Base-by-base conservation (phyloP, 2,888 invertebrate species). In the Troides oblongomaculatus region DNA sequence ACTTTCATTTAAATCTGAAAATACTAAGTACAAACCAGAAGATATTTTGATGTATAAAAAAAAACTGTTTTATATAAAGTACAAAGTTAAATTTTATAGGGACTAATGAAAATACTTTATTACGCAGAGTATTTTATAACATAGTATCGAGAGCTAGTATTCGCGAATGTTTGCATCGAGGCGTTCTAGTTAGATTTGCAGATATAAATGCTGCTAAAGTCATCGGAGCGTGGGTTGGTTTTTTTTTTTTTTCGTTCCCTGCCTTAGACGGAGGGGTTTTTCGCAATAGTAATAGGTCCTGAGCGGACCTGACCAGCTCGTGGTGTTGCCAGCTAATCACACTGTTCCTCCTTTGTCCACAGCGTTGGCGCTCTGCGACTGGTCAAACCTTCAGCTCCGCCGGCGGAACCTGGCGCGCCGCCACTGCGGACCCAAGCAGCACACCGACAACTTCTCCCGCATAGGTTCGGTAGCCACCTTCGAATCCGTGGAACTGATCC, bases 311-410 rank as follows among this genome's bases (percentile, higher is more conserved):
- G 21, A 21, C 21, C 21, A 21, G 21, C 21, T 21, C 21, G 21
- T 21, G 21, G 21, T 21, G 21, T 21, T 21, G 21, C 21, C 21
- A 21, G 21, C 21, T 21, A 21, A 53, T 14, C 6, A 18, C 0
- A 7, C 43, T 6, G 14, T 43, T 73, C 73, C 74, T 73, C 72
- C 69, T 71, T 85, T 85, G 81, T 86, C 93, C 93, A 46, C 94
- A 97, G 97, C 97, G 71, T 89, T 97, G 76, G 97, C 97, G 0
- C 93, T 97, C 30, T 97, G 97, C 86, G 97, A 97, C 83, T 97
- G 97, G 97, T 97, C 97, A 0, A 94, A 94, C 72, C 93, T 97
- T 0, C 97, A 97, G 82, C 95, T 96, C 68, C 95, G 95, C 1
- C 93, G 97, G 6, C 93, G 97, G 43, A 96, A 96, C 81, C 90